A percentile compares a stretch with the other conserved stretches of the same genome.
Evolutionary conservation across 2,113 vertebrate species (phyloP).

Genomic region (Lepus europaeus): DNA sequence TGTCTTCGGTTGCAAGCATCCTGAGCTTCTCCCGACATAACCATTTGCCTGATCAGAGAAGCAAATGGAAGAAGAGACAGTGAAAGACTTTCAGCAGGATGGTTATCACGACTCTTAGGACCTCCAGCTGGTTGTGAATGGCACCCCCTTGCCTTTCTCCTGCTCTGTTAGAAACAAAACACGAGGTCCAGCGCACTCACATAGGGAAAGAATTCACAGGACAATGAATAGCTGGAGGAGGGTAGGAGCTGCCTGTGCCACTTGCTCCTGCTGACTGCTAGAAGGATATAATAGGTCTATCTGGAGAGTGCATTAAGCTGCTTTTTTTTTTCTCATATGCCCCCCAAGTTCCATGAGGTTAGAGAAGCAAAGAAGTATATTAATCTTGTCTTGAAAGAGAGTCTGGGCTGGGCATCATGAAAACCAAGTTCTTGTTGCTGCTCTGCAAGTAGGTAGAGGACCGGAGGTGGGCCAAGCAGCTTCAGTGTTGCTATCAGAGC

Average conservation of each 20-base stretch:
- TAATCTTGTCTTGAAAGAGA: neutral
- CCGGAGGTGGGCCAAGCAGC: rapidly evolving
- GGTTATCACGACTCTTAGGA: rapidly evolving
- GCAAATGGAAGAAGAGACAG: neutral
- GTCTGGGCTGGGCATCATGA: neutral
- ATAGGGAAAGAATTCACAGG: neutral
- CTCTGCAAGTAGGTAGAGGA: neutral
- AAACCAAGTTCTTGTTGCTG: neutral
- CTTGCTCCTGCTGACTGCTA: neutral
- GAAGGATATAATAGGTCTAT: rapidly evolving
- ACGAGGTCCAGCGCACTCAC: rapidly evolving
- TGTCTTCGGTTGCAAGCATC: no score
- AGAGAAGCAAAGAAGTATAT: neutral
- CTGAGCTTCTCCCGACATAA: no score
- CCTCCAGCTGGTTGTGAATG: no score
- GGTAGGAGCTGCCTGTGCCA: neutral
- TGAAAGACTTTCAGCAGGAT: neutral
- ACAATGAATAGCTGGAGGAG: neutral
- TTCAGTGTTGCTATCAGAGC: neutral
- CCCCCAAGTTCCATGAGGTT: neutral
- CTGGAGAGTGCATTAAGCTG: rapidly evolving
- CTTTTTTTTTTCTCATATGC: neutral
- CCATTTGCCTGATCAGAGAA: neutral
- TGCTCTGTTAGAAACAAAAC: neutral
- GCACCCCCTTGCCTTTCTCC: neutral